Conservation (phyloP, 1,140 invertebrate genomes). For the Heliconius melpomene region DNA sequence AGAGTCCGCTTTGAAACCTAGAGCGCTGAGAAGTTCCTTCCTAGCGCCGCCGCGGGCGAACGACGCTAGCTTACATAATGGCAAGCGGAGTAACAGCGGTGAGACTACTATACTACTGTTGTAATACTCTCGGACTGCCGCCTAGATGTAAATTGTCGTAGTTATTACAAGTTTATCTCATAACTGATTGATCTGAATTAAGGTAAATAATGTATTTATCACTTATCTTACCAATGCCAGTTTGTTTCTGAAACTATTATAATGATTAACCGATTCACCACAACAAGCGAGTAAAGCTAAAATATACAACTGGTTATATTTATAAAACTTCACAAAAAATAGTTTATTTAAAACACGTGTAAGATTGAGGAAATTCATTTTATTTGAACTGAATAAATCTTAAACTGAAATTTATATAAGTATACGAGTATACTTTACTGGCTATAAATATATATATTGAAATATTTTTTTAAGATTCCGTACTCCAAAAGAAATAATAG, state of each 20-base stretch:
- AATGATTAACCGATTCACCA: slow-evolving; percentile 7
- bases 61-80: slow-evolving; percentile 51
- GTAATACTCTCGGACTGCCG: neutral
- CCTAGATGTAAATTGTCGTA: neutral
- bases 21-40: slow-evolving; percentile 42
- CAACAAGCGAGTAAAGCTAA: neutral
- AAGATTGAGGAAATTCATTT: neutral
- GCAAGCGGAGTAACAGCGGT: slow-evolving; percentile 42
- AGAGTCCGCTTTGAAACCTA: slow-evolving; percentile 37
- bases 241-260: slow-evolving; percentile 17
- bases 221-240: slow-evolving; percentile 32
- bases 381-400: neutral
- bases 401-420: neutral
- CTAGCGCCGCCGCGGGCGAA: slow-evolving; percentile 42
- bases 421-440: neutral
- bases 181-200: neutral
- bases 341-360: neutral
- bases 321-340: neutral
- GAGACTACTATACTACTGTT: slow-evolving; percentile 47
- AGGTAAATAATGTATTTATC: too few species aligned
- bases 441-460: too few species aligned
- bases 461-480: too few species aligned
- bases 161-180: neutral
- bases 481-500: too few species aligned
- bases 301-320: neutral